phyloP scores from a whole-genome alignment of 2,113 vertebrate species.

The Anseranas semipalmata region DNA sequence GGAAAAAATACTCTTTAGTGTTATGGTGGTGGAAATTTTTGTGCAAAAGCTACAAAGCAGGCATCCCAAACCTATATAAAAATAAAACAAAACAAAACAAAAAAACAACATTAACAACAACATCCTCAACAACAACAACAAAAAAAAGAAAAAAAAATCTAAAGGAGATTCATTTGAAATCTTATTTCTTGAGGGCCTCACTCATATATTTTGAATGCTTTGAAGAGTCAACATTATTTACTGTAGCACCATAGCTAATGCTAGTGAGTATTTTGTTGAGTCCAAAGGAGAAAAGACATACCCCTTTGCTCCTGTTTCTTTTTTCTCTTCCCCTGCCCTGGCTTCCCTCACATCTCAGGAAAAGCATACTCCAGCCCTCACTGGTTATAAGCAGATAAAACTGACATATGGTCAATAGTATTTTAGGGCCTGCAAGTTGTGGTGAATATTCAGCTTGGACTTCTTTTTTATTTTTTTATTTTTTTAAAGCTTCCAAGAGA shows the following conservation, averaged over 20 bases:
- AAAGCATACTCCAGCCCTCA: neutral
- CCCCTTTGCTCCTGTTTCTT: accelerated
- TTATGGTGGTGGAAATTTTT: neutral
- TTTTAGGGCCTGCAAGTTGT: neutral
- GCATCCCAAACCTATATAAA: neutral
- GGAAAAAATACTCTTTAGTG: neutral
- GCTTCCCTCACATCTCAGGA: neutral
- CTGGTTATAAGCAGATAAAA: neutral
- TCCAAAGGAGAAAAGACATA: neutral
- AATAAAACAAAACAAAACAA: too few species aligned
- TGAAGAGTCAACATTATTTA: neutral
- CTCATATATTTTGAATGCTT: neutral
- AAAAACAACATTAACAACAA: too few species aligned
- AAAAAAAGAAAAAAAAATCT: neutral
- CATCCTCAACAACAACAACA: too few species aligned
- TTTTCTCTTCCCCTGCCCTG: neutral
- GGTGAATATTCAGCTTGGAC: slow-evolving; percentile 11
- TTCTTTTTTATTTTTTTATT: neutral
- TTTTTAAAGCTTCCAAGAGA: slow-evolving; percentile 71
- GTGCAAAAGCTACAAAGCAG: neutral
- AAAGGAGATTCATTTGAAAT: neutral
- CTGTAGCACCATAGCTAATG: neutral
- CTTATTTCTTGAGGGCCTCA: neutral
- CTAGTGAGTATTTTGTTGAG: neutral
- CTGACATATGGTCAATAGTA: neutral